Evolutionary conservation across 2,888 invertebrate genomes (phyloP).

Genomic region (Glyphotaelius pellucidus): DNA sequence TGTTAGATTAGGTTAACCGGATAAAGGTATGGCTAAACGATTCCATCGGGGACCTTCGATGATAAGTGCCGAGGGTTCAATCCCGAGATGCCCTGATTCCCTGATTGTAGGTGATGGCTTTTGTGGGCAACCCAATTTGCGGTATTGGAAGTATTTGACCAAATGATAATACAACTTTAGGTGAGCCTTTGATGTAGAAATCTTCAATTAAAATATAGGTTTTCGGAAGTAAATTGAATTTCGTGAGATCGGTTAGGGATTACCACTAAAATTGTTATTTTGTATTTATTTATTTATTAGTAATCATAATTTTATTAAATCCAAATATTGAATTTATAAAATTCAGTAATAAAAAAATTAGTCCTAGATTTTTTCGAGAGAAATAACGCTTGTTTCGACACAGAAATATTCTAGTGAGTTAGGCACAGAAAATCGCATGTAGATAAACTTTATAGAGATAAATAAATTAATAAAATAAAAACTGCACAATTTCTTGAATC

Average conservation of each 20-base stretch:
- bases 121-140: slow-evolving; percentile 40
- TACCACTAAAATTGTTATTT: too few species aligned
- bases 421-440: too few species aligned
- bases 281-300: neutral
- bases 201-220: slow-evolving; percentile 6
- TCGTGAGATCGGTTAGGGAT: neutral
- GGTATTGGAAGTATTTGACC: slow-evolving; percentile 36
- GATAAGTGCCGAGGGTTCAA: slow-evolving; percentile 35
- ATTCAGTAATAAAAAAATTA: too few species aligned
- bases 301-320: too few species aligned
- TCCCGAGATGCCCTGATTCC: slow-evolving; percentile 17
- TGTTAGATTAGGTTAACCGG: slow-evolving; percentile 32
- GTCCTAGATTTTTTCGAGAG: too few species aligned
- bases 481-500: too few species aligned
- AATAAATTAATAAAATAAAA: too few species aligned
- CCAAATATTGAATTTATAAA: too few species aligned
- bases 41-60: slow-evolving; percentile 48
- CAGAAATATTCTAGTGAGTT: too few species aligned
- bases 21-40: slow-evolving; percentile 42
- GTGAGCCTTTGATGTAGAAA: neutral
- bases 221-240: neutral
- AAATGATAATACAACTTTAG: neutral
- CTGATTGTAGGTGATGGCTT: slow-evolving; percentile 27
- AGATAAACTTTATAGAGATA: too few species aligned
- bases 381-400: too few species aligned